A percentile compares a stretch with the other conserved stretches of the same genome.
These are phyloP conservation scores for Luffia ferchaultella DNA, from an alignment of 2,888 invertebrate genomes.

Conservation along the genomic window DNA sequence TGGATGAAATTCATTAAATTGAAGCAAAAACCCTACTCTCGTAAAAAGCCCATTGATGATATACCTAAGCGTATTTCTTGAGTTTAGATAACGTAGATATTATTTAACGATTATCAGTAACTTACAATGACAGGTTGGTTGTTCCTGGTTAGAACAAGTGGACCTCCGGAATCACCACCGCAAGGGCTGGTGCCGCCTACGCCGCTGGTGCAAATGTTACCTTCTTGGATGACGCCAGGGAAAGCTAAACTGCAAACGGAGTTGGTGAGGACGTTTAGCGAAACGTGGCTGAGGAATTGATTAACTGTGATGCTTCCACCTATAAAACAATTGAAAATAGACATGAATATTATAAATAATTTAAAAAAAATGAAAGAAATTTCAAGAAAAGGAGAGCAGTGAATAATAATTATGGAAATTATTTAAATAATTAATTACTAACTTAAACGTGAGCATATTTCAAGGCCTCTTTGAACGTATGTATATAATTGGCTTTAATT, in stretches of 20 bases:
- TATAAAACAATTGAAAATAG: not conserved
- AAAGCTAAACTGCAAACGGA: conserved; percentile 20
- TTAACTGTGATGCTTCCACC: conserved; percentile 16
- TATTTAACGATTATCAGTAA: not conserved
- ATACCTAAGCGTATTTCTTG: too few species aligned
- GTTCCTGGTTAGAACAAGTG: conserved; percentile 22
- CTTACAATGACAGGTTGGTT: conserved; percentile 25
- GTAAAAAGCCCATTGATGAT: too few species aligned
- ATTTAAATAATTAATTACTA: too few species aligned
- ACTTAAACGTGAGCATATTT: too few species aligned
- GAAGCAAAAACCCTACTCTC: too few species aligned
- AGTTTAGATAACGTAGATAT: not conserved
- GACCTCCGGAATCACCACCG: conserved; percentile 33
- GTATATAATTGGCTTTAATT: too few species aligned
- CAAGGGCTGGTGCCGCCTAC: conserved; percentile 24
- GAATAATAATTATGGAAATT: too few species aligned
- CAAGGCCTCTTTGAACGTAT: too few species aligned
- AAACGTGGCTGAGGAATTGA: conserved; percentile 24
- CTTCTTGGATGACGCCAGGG: conserved; percentile 20
- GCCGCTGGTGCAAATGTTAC: conserved; percentile 33
- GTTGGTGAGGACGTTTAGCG: conserved; percentile 24
- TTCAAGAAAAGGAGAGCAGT: too few species aligned
- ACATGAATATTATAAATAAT: not conserved
- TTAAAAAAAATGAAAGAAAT: too few species aligned
- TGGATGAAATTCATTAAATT: too few species aligned